Base-by-base conservation (phyloP, 2,113 vertebrate species). In the Rhegmatorhina hoffmannsi region DNA sequence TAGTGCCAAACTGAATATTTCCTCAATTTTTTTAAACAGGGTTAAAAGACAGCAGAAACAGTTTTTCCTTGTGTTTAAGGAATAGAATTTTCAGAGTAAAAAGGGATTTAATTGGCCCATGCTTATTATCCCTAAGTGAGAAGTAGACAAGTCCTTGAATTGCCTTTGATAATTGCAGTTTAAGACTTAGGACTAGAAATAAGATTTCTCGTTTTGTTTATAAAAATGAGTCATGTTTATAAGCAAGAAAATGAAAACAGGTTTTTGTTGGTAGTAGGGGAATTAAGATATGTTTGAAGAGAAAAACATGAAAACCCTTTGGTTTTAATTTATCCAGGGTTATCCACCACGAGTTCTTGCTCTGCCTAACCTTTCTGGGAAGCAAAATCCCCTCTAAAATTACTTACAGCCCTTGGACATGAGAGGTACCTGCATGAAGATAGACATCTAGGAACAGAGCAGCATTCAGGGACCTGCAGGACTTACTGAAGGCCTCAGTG, bases 101-200 rank as follows among this genome's bases (percentile, higher is more conserved):
- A 92, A 63, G 25, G 4, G 59, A 81, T 68, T 92, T 84, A 86
- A 74, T 29, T 67, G n/a, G 64, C 38, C 64, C 63, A 3, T 34
- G 17, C 10, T 72, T 28, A 9, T 70, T 67, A 84, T 49, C 38
- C 47, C 56, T 8, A 6, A 60, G 36, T 20, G 9, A 70, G 36
- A 64, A 38, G 38, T 46, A 34, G 55, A 46, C 34, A 90, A 88
- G 44, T 50, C 62, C 59, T 87, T 67, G 23, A 80, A 77, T 34
- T 90, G n/a, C 28, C 52, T 89, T 92, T 92, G 19, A 40, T 80
- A 84, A 81, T 40, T 86, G n/a, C 56, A 72, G 21, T 38, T 92
- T 49, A 67, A 80, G 29, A 79, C 34, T 80, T 40, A 44, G 13
- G 16, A 74, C 19, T 1, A 62, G 59, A 92, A 84, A 74, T 63